Evolutionary conservation across 2,113 vertebrate genomes (phyloP).

Genomic region (Epinephelus fuscoguttatus): DNA sequence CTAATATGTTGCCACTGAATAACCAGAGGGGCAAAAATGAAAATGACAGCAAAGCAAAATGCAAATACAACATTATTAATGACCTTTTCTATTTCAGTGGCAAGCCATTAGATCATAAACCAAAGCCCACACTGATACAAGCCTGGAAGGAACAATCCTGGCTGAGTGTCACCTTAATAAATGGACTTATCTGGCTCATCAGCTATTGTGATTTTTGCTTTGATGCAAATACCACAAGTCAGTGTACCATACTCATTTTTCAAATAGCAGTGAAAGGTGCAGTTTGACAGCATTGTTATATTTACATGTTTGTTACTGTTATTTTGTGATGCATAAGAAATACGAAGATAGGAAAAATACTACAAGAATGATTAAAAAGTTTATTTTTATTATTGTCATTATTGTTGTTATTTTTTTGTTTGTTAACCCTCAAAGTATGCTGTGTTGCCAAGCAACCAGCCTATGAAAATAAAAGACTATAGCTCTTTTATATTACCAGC

Average conservation of each 20-base stretch:
- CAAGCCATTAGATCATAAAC: slow-evolving; percentile 71
- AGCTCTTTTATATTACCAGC: slow-evolving; percentile 15
- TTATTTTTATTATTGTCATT: neutral
- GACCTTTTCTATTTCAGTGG: slow-evolving; percentile 70
- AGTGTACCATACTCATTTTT: slow-evolving; percentile 24
- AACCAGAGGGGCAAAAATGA: slow-evolving; percentile 46
- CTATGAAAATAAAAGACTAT: slow-evolving; percentile 37
- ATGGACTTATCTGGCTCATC: slow-evolving; percentile 54
- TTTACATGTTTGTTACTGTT: neutral
- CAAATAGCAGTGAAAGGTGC: slow-evolving; percentile 3
- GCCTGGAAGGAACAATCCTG: slow-evolving; percentile 52
- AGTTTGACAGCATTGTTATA: neutral
- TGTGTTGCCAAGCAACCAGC: slow-evolving; percentile 54
- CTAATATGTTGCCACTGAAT: slow-evolving; percentile 13
- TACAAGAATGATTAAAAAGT: neutral
- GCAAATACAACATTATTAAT: slow-evolving; percentile 68
- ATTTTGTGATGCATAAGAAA: neutral
- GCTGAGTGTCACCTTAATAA: slow-evolving; percentile 58
- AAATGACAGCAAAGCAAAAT: slow-evolving; percentile 65
- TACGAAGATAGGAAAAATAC: neutral
- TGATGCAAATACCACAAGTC: slow-evolving; percentile 39
- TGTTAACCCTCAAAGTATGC: slow-evolving; percentile 3
- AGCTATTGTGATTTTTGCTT: slow-evolving; percentile 46
- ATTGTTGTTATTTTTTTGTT: slow-evolving; percentile 1
- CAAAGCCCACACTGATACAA: slow-evolving; percentile 44